A percentile compares a stretch with the other conserved stretches of the same genome.
Evolutionary conservation across 2,888 invertebrate genomes (phyloP).

Genomic region (Amorpha juglandis): DNA sequence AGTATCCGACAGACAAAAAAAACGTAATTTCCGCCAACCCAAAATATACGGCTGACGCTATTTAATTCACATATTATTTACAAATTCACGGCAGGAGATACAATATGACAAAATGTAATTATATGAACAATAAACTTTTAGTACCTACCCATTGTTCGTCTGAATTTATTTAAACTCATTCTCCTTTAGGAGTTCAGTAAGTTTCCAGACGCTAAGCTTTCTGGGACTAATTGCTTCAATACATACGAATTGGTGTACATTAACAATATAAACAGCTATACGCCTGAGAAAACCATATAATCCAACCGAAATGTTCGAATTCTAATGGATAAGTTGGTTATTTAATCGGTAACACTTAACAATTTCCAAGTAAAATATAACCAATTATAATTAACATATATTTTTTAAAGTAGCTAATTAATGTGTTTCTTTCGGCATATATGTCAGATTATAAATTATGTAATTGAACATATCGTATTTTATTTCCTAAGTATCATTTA

Average conservation of each 20-base stretch:
- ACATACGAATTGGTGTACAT: not conserved
- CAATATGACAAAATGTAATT: not conserved
- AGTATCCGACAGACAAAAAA: no score
- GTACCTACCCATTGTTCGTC: not conserved
- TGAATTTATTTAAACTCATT: not conserved
- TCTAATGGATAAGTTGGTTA: no score
- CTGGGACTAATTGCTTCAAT: constrained; percentile 3
- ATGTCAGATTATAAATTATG: no score
- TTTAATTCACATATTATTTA: not conserved
- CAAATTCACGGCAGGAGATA: not conserved
- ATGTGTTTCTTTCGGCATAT: no score
- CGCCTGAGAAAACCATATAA: not conserved
- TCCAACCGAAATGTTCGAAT: not conserved
- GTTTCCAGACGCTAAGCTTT: constrained; percentile 1
- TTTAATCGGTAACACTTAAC: no score
- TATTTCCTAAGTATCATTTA: no score
- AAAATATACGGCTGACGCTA: not conserved
- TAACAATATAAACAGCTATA: not conserved
- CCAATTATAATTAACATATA: no score
- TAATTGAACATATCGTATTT: no score
- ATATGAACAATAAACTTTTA: not conserved
- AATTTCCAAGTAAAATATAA: no score
- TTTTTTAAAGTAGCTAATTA: no score
- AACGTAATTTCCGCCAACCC: no score
- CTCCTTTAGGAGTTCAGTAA: not conserved